Evolutionary conservation across 2,888 invertebrate genomes (phyloP).

Genomic region (Torymus tubicola): DNA sequence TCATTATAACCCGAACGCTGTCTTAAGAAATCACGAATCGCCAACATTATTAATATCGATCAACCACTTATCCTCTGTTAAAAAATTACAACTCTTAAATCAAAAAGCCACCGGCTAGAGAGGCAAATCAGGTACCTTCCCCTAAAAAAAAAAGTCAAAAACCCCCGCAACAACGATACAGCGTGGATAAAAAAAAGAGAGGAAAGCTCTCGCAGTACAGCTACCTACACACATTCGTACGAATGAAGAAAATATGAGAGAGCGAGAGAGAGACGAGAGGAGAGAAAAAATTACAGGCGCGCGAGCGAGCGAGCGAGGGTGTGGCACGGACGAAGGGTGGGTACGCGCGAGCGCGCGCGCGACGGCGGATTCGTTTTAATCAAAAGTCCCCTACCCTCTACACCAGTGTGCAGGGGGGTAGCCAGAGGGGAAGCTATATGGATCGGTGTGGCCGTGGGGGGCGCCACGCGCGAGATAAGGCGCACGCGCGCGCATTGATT

Average conservation of each 20-base stretch:
- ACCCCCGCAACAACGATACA: not conserved
- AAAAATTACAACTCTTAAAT: no score
- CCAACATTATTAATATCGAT: no score
- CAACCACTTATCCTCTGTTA: no score
- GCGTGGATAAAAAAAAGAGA: not conserved
- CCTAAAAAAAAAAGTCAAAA: not conserved
- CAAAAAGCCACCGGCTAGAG: not conserved
- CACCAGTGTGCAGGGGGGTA: conserved; percentile 1
- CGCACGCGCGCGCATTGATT: conserved; percentile 41
- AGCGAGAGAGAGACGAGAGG: not conserved
- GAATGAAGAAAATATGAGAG: not conserved
- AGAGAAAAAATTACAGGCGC: not conserved
- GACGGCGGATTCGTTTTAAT: conserved; percentile 60
- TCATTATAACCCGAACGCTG: no score
- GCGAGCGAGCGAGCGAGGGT: conserved; percentile 32
- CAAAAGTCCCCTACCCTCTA: conserved; percentile 52
- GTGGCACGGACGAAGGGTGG: conserved; percentile 42
- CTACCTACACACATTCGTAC: no score
- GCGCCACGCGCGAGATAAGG: conserved; percentile 27
- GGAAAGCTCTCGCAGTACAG: no score
- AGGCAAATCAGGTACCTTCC: not conserved
- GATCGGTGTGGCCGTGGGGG: conserved; percentile 37
- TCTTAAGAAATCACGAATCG: no score
- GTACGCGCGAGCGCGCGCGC: conserved; percentile 4
- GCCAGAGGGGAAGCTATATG: conserved; percentile 11